Conservation (phyloP, 2,797 vertebrate species). For the Carapus acus region DNA sequence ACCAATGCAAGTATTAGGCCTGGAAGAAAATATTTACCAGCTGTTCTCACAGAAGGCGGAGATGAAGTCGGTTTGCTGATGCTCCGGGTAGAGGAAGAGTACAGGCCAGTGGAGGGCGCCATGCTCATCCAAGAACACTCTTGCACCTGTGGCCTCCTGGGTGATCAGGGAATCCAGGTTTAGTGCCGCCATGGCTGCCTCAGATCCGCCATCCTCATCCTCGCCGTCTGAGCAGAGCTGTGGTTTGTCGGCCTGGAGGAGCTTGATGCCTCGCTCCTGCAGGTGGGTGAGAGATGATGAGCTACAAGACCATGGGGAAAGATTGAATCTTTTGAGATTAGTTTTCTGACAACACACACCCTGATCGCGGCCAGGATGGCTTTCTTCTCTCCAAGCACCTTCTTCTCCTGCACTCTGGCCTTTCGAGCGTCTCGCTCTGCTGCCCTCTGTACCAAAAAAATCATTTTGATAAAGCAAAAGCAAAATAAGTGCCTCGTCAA, state of each 20-base stretch:
- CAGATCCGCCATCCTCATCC: constrained; percentile 56
- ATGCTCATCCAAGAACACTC: constrained; percentile 78
- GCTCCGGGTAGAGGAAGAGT: constrained; percentile 90
- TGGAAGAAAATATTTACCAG: constrained; percentile 67
- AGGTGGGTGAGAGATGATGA: not conserved
- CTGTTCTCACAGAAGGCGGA: constrained; percentile 85
- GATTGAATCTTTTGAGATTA: too few relatives aligned
- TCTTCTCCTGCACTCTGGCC: constrained; percentile 77
- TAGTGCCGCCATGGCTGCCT: constrained; percentile 61
- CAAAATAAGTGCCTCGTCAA: not conserved
- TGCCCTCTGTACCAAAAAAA: constrained; percentile 65
- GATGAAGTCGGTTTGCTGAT: constrained; percentile 89
- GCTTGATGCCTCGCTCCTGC: constrained; percentile 82
- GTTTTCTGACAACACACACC: constrained; percentile 41
- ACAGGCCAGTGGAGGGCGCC: constrained; percentile 87
- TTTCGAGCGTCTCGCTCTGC: constrained; percentile 85
- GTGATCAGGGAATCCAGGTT: constrained; percentile 71
- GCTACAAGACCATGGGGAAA: not conserved
- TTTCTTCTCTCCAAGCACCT: constrained; percentile 67
- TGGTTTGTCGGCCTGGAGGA: constrained; percentile 50
- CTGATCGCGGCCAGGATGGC: constrained; percentile 74
- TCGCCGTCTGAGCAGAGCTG: constrained; percentile 62
- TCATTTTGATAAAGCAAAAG: not conserved
- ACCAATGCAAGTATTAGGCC: too few relatives aligned
- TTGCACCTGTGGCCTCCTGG: constrained; percentile 70